These are phyloP conservation scores for Vireo altiloquus DNA, from an alignment of 2,113 vertebrate genomes.

Conservation along the genomic window DNA sequence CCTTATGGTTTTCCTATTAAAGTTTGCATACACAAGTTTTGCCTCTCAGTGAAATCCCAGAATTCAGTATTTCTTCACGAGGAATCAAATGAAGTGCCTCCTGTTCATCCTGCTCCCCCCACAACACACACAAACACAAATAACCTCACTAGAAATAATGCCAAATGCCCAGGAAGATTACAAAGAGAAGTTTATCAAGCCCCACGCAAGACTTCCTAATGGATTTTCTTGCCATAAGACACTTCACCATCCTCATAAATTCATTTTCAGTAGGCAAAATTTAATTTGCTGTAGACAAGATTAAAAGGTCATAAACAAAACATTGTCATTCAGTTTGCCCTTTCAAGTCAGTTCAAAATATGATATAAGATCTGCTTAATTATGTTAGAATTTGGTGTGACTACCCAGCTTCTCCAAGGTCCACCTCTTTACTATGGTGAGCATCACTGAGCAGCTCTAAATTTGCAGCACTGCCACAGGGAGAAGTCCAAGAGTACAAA, in stretches of 20 bases:
- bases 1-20: neutral
- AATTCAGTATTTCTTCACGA: neutral
- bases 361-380: neutral
- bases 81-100: neutral
- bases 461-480: neutral
- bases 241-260: conserved; percentile 15
- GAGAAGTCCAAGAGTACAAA: neutral
- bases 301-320: conserved; percentile 58
- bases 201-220: neutral
- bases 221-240: conserved; percentile 1
- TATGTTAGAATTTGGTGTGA: neutral
- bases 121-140: neutral
- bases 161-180: neutral
- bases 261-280: conserved; percentile 9
- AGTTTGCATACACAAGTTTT: neutral
- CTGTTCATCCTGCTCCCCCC: neutral
- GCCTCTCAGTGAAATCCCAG: neutral
- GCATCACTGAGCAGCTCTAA: neutral
- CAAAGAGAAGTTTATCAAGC: neutral
- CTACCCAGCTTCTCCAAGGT: neutral
- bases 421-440: neutral
- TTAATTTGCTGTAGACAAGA: conserved; percentile 40
- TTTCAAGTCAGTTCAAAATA: neutral
- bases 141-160: neutral
- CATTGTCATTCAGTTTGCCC: neutral